These are phyloP conservation scores for Lineus longissimus DNA, from an alignment of 1,140 invertebrate genomes.

Conservation along the genomic window DNA sequence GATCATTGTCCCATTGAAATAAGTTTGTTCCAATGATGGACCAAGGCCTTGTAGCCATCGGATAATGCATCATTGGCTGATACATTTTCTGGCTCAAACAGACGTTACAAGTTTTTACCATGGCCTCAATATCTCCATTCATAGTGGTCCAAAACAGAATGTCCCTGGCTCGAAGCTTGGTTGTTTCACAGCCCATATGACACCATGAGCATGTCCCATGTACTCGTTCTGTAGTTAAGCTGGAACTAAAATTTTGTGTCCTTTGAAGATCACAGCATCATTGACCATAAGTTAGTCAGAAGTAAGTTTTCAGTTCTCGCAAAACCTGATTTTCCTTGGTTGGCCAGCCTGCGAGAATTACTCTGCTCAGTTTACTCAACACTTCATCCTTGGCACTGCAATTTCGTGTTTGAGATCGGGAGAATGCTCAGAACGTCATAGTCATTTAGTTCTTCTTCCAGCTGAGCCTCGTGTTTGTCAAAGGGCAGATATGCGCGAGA, in stretches of 20 bases:
- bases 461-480: neutral
- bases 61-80: slow-evolving; percentile 8
- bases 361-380: neutral
- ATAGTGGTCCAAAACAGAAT: slow-evolving; percentile 28
- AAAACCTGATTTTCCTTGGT: neutral
- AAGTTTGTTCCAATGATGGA: slow-evolving; percentile 18
- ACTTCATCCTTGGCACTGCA: neutral
- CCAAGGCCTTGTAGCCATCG: slow-evolving; percentile 20
- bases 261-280: neutral
- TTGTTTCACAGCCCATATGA: slow-evolving; percentile 25
- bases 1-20: slow-evolving; percentile 13
- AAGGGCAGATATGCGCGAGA: neutral
- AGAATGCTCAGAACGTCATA: neutral
- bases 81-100: slow-evolving; percentile 17
- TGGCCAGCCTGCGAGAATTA: neutral
- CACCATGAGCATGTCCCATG: slow-evolving; percentile 14
- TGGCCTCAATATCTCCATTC: slow-evolving; percentile 24
- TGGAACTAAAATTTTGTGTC: neutral
- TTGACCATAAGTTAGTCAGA: neutral
- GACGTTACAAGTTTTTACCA: slow-evolving; percentile 16
- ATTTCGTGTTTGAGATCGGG: neutral
- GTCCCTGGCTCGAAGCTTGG: slow-evolving; percentile 13
- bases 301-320: too few species aligned
- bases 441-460: neutral
- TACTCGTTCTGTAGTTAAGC: neutral